These are phyloP conservation scores for Coracopsis vasa DNA, from an alignment of 2,113 vertebrate species.

Conservation along the genomic window DNA sequence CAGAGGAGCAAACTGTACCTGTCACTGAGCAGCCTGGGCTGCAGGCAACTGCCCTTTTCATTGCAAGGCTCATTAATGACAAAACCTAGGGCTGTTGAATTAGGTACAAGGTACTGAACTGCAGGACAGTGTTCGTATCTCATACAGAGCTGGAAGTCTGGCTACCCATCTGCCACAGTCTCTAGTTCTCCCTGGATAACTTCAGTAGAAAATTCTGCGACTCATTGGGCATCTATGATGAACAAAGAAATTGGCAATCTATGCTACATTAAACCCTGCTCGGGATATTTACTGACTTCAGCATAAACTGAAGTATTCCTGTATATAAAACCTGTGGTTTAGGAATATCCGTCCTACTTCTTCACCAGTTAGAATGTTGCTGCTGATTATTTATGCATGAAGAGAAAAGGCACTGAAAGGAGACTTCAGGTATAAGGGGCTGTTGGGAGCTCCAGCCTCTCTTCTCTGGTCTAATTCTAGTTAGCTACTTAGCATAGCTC, in stretches of 20 bases:
- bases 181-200: not conserved
- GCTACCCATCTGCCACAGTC: not conserved
- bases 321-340: not conserved
- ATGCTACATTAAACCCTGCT: not conserved
- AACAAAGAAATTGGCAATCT: not conserved
- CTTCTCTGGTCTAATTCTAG: not conserved
- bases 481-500: not conserved
- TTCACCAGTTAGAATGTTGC: not conserved
- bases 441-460: not conserved
- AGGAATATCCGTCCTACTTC: not conserved
- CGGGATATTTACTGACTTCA: not conserved
- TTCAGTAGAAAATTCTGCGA: not conserved
- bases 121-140: accelerated
- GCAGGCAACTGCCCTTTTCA: not conserved
- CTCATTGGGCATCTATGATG: not conserved
- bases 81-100: not conserved
- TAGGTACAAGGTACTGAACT: not conserved
- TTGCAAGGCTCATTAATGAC: not conserved
- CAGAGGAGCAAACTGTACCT: not conserved
- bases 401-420: not conserved
- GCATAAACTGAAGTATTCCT: not conserved
- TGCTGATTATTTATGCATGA: not conserved
- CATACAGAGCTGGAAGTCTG: not conserved
- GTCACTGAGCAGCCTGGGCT: not conserved
- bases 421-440: not conserved